Conservation (phyloP, 1,140 invertebrate genomes). For the Chymomyza costata region DNA sequence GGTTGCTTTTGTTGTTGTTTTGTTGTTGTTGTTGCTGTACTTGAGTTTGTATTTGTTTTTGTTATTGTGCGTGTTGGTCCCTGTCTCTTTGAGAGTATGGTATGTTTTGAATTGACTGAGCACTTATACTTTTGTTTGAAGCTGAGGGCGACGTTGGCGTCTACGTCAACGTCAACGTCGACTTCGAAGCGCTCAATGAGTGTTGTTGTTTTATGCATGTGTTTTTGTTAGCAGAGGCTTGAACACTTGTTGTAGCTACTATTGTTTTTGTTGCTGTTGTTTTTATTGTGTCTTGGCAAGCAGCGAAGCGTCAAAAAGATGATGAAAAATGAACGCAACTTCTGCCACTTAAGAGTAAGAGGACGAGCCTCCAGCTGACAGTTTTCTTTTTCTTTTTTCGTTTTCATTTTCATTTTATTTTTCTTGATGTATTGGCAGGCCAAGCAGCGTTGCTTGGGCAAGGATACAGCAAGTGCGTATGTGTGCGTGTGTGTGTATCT, state of each 20-base stretch:
- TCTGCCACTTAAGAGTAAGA: slow-evolving; percentile 61
- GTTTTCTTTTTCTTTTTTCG: no score
- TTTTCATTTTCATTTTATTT: no score
- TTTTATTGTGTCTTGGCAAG: no score
- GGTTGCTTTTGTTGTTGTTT: slow-evolving; percentile 11
- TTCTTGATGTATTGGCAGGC: slow-evolving; percentile 67
- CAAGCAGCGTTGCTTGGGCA: slow-evolving; percentile 13
- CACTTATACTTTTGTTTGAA: slow-evolving; percentile 31
- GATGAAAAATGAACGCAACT: slow-evolving; percentile 72
- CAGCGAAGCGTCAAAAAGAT: slow-evolving; percentile 52
- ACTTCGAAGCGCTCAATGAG: not conserved
- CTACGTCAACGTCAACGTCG: not conserved
- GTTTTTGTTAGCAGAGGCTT: slow-evolving; percentile 19
- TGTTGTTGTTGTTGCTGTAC: slow-evolving; percentile 16
- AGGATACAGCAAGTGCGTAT: slow-evolving; percentile 12
- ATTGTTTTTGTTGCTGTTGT: slow-evolving; percentile 17
- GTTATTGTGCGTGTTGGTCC: slow-evolving; percentile 8
- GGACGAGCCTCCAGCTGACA: no score
- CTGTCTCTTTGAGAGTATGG: no score
- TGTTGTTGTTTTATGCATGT: no score
- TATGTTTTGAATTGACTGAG: no score
- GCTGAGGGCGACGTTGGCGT: slow-evolving; percentile 12
- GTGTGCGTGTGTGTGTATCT: slow-evolving; percentile 6
- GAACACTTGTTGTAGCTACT: slow-evolving; percentile 18
- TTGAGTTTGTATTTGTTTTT: slow-evolving; percentile 33